Evolutionary conservation across 2,113 vertebrate species (phyloP).

Genomic region (Vimba vimba): DNA sequence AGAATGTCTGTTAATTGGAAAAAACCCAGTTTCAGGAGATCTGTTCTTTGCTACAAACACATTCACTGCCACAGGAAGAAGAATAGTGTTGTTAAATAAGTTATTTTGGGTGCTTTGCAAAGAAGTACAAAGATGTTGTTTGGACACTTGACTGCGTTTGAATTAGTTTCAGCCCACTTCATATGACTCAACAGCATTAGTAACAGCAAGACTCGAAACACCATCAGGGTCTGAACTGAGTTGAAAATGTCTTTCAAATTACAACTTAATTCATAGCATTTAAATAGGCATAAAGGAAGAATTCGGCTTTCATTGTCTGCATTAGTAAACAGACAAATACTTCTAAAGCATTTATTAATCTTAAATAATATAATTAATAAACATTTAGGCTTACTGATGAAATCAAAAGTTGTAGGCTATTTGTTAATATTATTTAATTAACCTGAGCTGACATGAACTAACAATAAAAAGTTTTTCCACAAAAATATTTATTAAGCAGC

Average conservation of each 20-base stretch:
- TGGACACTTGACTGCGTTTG: neutral
- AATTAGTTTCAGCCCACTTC: neutral
- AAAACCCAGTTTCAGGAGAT: neutral
- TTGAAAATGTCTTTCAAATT: neutral
- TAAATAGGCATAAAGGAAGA: no score
- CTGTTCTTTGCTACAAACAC: neutral
- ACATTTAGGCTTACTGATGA: no score
- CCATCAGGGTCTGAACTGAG: neutral
- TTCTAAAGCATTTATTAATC: no score
- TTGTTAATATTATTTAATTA: no score
- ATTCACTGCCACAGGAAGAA: neutral
- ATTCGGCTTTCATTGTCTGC: no score
- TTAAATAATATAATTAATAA: no score
- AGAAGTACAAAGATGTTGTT: neutral
- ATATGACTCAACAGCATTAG: neutral
- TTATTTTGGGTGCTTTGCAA: neutral
- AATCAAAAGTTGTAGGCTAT: no score
- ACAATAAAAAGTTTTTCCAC: no score
- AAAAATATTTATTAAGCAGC: no score
- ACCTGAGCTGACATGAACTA: no score
- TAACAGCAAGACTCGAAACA: neutral
- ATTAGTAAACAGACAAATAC: no score
- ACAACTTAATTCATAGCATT: no score
- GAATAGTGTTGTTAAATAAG: constrained; percentile 8
- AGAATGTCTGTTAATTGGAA: neutral